Percentiles rank a stretch among this genome's conserved stretches.
Conservation (phyloP, 2,113 vertebrate genomes). For the Saguinus imperator region DNA sequence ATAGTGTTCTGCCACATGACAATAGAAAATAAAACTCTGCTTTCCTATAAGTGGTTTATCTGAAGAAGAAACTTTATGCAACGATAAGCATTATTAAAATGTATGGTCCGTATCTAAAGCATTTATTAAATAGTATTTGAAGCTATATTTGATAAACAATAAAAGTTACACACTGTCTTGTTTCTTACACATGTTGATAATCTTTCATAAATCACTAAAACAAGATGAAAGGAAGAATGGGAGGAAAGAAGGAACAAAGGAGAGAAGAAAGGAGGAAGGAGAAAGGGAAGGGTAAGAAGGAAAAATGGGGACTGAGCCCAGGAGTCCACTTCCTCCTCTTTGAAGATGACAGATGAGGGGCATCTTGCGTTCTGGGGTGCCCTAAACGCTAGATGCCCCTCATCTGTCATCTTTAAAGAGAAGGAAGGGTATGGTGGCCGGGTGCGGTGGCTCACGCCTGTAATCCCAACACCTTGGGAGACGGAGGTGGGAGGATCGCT, state of each 20-base stretch:
- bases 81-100: neutral
- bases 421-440: too few species aligned
- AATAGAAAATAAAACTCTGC: neutral
- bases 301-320: neutral
- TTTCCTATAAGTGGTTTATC: neutral
- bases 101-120: neutral
- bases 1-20: neutral
- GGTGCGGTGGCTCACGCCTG: too few species aligned
- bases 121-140: neutral
- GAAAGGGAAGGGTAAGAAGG: too few species aligned
- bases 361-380: too few species aligned
- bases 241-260: neutral
- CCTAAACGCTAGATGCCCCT: too few species aligned
- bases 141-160: neutral
- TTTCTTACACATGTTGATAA: neutral
- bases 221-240: neutral
- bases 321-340: too few species aligned
- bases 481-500: too few species aligned
- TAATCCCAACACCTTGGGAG: too few species aligned
- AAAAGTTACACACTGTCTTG: neutral
- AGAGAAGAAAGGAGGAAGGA: neutral
- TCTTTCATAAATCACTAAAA: neutral
- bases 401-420: too few species aligned
- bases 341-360: too few species aligned
- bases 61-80: neutral